phyloP scores from a whole-genome alignment of 2,888 invertebrate genomes.

The Eilema caniola region DNA sequence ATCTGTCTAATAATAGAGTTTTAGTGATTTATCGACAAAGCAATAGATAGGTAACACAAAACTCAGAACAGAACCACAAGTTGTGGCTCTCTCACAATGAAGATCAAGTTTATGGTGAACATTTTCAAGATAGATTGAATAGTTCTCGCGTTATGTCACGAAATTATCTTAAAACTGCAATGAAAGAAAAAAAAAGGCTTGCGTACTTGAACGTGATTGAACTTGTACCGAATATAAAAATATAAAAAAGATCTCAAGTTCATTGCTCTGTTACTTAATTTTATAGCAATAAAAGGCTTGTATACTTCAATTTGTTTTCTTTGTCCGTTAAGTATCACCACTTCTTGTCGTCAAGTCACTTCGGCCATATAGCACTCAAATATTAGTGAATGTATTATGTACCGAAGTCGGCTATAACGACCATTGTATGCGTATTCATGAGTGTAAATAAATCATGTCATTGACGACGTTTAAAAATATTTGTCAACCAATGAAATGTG shows the following conservation, averaged over 20 bases:
- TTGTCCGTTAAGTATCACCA: not conserved
- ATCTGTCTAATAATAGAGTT: too few relatives aligned
- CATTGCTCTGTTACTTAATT: not conserved
- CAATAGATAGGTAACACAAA: too few relatives aligned
- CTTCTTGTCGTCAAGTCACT: not conserved
- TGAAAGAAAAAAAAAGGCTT: not conserved
- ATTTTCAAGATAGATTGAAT: too few relatives aligned
- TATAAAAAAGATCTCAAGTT: not conserved
- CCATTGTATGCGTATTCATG: not conserved
- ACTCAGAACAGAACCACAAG: too few relatives aligned
- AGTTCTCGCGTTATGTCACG: too few relatives aligned
- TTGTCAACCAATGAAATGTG: constrained; percentile 11
- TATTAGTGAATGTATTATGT: not conserved
- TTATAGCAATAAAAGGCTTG: not conserved
- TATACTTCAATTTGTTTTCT: not conserved
- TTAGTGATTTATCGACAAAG: too few relatives aligned
- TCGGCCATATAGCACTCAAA: not conserved
- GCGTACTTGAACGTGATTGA: constrained; percentile 2
- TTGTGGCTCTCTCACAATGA: too few relatives aligned
- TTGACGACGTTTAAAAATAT: not conserved
- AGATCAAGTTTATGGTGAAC: too few relatives aligned
- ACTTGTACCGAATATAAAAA: not conserved
- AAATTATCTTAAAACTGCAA: not conserved
- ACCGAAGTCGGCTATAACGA: not conserved
- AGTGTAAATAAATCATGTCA: constrained; percentile 8